Base-by-base conservation (phyloP, 1,140 invertebrate species). In the Venturia canescens region DNA sequence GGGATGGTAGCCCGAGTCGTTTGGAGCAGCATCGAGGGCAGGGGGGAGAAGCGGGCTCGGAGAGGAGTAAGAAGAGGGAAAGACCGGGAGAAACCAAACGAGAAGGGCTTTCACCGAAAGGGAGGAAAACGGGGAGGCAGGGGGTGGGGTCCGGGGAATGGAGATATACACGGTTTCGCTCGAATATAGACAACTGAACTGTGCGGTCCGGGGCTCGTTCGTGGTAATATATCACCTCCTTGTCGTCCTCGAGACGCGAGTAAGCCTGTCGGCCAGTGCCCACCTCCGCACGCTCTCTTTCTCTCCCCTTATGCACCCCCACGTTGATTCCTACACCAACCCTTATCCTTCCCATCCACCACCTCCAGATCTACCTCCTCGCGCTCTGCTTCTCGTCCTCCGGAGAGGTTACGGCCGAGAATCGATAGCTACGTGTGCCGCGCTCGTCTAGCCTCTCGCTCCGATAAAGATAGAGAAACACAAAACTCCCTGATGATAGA, bases 181-280 rank as follows among this genome's bases (percentile, higher is more conserved):
- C 11, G n/a, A 13, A 63, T 23, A 63, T 63, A 18, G 38, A 80
- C 72, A 77, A 66, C 48, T 50, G 44, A 34, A 78, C 71, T 71
- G 34, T 53, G 48, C 4, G 60, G 34, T 23, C 11, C 38, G 78
- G 83, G 72, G 78, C 83, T 85, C 84, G 84, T 84, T 84, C 72
- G 80, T 78, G 83, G 85, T 84, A 87, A 89, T 89, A 88, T 90
- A 91, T 91, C 90, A 91, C 88, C 88, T 87, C 88, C 89, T 88
- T 88, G 89, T 91, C 90, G 88, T 90, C 87, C 86, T 83, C 87
- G 87, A 88, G 87, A 88, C 87, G 84, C 87, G 83, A 88, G 86
- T 87, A 88, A 87, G 85, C 84, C 86, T 88, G 87, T 87, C 87
- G 85, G 84, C 87, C 84, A 86, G 81, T 87, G 83, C 60, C 86